These are phyloP conservation scores for Lithophane semibrunnea DNA, from an alignment of 2,888 invertebrate species.

Conservation along the genomic window DNA sequence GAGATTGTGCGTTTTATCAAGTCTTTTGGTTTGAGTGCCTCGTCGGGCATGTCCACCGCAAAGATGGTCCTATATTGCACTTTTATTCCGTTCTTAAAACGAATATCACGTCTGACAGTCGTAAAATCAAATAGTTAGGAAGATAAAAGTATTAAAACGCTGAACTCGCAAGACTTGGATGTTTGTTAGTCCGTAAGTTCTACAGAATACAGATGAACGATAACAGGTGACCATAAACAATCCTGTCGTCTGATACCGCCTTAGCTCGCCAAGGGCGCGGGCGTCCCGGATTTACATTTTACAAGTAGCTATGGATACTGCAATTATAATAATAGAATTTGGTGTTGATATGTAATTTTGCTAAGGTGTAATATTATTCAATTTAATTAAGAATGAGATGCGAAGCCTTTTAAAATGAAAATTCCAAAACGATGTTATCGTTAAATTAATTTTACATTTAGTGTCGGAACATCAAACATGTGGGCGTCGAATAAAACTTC, in stretches of 20 bases:
- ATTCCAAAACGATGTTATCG: slow-evolving; percentile 12
- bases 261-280: slow-evolving; percentile 38
- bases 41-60: background rate
- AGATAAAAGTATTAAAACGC: slow-evolving; percentile 48
- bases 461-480: slow-evolving; percentile 35
- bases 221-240: slow-evolving; percentile 83
- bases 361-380: slow-evolving; percentile 1
- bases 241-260: slow-evolving; percentile 79
- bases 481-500: slow-evolving; percentile 43
- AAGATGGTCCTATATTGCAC: slow-evolving; percentile 8
- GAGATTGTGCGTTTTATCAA: slow-evolving; percentile 42
- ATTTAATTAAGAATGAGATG: slow-evolving; percentile 9
- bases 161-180: slow-evolving; percentile 55
- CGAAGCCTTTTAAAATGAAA: background rate
- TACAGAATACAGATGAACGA: slow-evolving; percentile 82
- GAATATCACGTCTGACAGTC: slow-evolving; percentile 4
- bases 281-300: slow-evolving; percentile 47
- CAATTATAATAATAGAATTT: slow-evolving; percentile 21
- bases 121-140: slow-evolving; percentile 37
- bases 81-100: slow-evolving; percentile 28
- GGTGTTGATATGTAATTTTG: background rate
- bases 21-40: background rate
- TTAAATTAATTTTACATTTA: slow-evolving; percentile 41
- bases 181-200: slow-evolving; percentile 54
- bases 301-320: slow-evolving; percentile 47